A percentile compares a stretch with the other conserved stretches of the same genome.
Conservation (phyloP, 2,113 vertebrate genomes). For the Mellivora capensis region DNA sequence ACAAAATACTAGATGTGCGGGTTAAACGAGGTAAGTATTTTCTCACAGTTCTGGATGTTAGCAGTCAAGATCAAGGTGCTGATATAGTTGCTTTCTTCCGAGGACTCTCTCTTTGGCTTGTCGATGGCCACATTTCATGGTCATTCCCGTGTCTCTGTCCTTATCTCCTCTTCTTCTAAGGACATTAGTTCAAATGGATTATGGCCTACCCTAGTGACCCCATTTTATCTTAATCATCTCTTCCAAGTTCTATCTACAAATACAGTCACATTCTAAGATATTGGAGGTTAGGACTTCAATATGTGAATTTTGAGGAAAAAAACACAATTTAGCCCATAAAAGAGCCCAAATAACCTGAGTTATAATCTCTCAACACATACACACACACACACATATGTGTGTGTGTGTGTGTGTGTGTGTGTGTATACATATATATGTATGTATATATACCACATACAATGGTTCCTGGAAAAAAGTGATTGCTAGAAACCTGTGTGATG, state of each 20-base stretch:
- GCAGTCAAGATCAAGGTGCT: neutral
- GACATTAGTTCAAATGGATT: neutral
- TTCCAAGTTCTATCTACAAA: neutral
- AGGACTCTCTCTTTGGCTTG: neutral
- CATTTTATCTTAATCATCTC: neutral
- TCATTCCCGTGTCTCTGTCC: neutral
- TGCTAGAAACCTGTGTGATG: neutral
- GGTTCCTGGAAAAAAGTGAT: neutral
- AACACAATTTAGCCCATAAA: neutral
- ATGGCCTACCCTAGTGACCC: neutral
- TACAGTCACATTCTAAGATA: neutral
- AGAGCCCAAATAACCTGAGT: neutral
- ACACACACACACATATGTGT: too few species aligned
- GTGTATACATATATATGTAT: too few species aligned
- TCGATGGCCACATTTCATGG: neutral
- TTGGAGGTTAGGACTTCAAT: neutral
- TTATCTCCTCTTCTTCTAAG: neutral
- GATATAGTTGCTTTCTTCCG: neutral
- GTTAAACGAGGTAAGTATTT: neutral
- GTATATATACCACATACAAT: neutral
- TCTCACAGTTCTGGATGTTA: neutral
- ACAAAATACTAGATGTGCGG: neutral
- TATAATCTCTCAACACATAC: neutral
- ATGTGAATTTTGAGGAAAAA: neutral
- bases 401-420: accelerated